phyloP scores from a whole-genome alignment of 2,888 invertebrate genomes.

The Acleris laterana region DNA sequence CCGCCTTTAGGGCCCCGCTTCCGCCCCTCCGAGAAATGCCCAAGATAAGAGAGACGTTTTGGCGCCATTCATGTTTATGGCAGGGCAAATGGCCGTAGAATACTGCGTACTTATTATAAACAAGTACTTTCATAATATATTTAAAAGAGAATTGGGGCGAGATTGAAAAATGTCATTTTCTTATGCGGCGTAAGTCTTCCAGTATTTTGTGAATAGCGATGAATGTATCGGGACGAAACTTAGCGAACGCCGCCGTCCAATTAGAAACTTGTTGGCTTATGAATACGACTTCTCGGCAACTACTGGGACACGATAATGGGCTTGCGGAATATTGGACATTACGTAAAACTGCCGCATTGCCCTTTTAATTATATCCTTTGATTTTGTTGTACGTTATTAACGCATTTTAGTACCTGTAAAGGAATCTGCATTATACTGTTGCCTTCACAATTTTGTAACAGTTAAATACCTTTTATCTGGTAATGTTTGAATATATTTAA shows the following conservation, averaged over 20 bases:
- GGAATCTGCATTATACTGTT: too few species aligned
- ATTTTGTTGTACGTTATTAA: background rate
- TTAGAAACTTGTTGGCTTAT: slow-evolving; percentile 36
- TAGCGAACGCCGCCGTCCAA: slow-evolving; percentile 36
- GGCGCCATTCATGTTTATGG: slow-evolving; percentile 84
- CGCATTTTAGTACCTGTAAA: too few species aligned
- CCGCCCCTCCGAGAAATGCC: slow-evolving; percentile 80
- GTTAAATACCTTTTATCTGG: too few species aligned
- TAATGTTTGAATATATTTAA: too few species aligned
- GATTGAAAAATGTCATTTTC: slow-evolving; percentile 54
- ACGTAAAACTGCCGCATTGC: slow-evolving; percentile 13
- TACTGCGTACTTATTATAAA: slow-evolving; percentile 82
- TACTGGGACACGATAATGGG: slow-evolving; percentile 27
- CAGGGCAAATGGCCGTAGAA: slow-evolving; percentile 80
- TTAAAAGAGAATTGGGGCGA: slow-evolving; percentile 50
- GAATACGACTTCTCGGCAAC: slow-evolving; percentile 30
- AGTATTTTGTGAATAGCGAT: slow-evolving; percentile 15
- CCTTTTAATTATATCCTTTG: slow-evolving; percentile 1
- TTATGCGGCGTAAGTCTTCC: slow-evolving; percentile 26
- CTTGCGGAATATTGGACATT: slow-evolving; percentile 13
- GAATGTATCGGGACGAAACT: slow-evolving; percentile 37
- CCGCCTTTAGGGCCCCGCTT: slow-evolving; percentile 75
- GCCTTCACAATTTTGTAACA: too few species aligned
- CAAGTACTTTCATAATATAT: slow-evolving; percentile 67
- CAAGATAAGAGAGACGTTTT: slow-evolving; percentile 84